phyloP scores from a whole-genome alignment of 1,140 invertebrate genomes.

The Chionoecetes opilio region DNA sequence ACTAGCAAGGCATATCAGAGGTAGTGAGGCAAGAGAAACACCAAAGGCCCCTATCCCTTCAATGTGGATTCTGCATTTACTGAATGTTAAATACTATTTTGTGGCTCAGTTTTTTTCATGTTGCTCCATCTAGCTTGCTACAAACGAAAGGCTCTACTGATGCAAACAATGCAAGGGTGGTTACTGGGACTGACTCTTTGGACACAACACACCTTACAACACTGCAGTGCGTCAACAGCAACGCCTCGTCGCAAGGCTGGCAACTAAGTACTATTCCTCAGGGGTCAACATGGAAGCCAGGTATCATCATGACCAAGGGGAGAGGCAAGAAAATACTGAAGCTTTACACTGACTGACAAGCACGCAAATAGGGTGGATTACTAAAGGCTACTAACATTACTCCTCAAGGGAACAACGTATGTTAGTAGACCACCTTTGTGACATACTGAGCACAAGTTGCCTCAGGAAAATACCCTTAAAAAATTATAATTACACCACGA shows the following conservation, averaged over 20 bases:
- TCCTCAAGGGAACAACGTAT: conserved; percentile 57
- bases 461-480: conserved; percentile 50
- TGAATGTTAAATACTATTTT: conserved; percentile 57
- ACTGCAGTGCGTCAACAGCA: conserved; percentile 16
- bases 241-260: conserved; percentile 48
- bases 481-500: conserved; percentile 63
- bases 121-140: conserved; percentile 61
- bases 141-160: conserved; percentile 62
- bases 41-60: conserved; percentile 57
- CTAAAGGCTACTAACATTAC: conserved; percentile 50
- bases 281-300: conserved; percentile 71
- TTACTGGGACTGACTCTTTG: conserved; percentile 65
- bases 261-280: conserved; percentile 55
- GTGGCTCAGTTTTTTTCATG: conserved; percentile 47
- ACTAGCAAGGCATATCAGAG: conserved; percentile 77
- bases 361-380: conserved; percentile 48
- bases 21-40: conserved; percentile 75
- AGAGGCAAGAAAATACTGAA: conserved; percentile 61
- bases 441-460: conserved; percentile 64
- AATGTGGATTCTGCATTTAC: conserved; percentile 66
- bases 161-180: conserved; percentile 74
- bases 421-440: conserved; percentile 66
- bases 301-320: conserved; percentile 53
- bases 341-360: conserved; percentile 64
- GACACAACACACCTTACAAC: conserved; percentile 53